Evolutionary conservation across 2,888 invertebrate species (phyloP).

Genomic region (Ectemnius continuus): DNA sequence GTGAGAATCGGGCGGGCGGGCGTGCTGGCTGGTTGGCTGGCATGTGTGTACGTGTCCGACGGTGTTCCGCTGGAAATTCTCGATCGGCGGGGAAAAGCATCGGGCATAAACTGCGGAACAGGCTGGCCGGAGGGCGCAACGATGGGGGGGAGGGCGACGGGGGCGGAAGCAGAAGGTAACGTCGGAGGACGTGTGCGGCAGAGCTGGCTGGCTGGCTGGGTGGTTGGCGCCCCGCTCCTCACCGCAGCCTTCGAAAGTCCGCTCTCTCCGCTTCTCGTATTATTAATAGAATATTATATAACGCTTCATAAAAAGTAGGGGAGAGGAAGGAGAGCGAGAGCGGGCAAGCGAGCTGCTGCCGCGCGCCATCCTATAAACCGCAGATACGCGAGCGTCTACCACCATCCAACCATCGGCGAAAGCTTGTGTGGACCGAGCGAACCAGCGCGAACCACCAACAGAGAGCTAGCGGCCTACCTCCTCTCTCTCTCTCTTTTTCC

Average conservation of each 20-base stretch:
- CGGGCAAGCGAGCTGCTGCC: conserved; percentile 6
- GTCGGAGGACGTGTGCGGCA: no score
- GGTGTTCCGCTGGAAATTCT: no score
- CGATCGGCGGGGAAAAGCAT: background rate
- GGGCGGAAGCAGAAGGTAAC: no score
- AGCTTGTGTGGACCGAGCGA: conserved; percentile 18
- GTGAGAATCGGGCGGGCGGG: no score
- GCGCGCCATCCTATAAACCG: conserved; percentile 70
- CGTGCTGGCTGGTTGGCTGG: no score
- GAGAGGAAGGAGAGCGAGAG: conserved; percentile 48
- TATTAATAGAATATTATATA: conserved; percentile 75
- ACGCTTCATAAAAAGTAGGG: conserved; percentile 68
- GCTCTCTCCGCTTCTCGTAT: conserved; percentile 62
- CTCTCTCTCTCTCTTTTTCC: no score
- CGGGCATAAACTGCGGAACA: background rate
- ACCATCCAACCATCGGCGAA: conserved; percentile 19
- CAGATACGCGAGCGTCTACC: conserved; percentile 68
- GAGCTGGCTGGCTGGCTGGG: background rate
- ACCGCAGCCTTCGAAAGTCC: conserved; percentile 45
- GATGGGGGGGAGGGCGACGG: no score
- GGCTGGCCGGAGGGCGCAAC: no score
- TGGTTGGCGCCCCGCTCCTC: background rate
- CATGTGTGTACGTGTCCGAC: no score
- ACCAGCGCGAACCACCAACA: conserved; percentile 9
- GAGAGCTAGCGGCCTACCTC: conserved; percentile 10